phyloP scores from a whole-genome alignment of 2,113 vertebrate genomes.

The Athene noctua region DNA sequence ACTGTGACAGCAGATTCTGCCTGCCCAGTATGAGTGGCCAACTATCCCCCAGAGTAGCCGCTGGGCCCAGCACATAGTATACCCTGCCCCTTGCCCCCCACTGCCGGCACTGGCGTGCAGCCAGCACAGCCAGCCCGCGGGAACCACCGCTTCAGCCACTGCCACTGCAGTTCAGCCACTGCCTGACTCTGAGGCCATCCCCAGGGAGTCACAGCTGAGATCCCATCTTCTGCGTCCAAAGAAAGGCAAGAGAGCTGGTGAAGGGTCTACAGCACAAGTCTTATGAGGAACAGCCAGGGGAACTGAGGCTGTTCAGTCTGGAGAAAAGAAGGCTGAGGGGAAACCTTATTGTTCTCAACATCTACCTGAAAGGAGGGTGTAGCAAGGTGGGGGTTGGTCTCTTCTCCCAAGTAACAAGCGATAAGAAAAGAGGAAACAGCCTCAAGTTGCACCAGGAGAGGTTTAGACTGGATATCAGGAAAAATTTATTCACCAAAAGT shows the following conservation, averaged over 20 bases:
- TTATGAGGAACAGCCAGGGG: too few species aligned
- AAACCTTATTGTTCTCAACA: too few species aligned
- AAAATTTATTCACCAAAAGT: not conserved
- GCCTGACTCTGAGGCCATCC: not conserved
- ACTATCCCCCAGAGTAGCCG: not conserved
- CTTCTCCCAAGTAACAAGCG: not conserved
- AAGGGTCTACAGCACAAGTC: not conserved
- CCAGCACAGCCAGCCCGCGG: not conserved
- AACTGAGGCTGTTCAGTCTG: too few species aligned
- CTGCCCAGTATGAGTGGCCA: not conserved
- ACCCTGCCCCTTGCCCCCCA: not conserved
- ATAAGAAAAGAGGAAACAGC: not conserved
- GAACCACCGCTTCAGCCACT: not conserved
- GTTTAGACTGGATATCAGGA: not conserved
- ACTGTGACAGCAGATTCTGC: not conserved
- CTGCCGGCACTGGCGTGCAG: not conserved
- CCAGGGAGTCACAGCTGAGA: not conserved
- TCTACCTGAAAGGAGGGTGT: too few species aligned
- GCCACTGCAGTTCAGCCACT: not conserved
- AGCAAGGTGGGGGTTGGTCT: not conserved
- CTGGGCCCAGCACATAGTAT: not conserved
- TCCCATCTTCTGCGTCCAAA: not conserved
- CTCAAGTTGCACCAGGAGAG: not conserved
- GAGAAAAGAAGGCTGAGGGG: too few species aligned
- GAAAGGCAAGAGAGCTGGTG: not conserved